Evolutionary conservation across 2,888 invertebrate species (phyloP).

Genomic region (Heliconius sara): DNA sequence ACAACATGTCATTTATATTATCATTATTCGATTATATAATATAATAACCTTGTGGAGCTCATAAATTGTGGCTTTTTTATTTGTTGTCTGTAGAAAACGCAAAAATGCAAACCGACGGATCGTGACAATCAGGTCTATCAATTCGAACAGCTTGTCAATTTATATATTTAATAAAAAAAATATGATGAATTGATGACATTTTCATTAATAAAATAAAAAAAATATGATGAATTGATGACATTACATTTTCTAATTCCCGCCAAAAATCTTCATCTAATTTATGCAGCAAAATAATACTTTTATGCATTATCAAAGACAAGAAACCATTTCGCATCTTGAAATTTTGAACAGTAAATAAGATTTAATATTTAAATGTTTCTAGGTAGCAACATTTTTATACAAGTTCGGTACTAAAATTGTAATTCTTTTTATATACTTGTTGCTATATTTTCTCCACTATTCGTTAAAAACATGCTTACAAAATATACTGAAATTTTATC

Average conservation of each 20-base stretch:
- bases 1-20: neutral
- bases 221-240: neutral
- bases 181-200: neutral
- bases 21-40: no score
- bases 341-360: neutral
- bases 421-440: no score
- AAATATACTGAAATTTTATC: neutral
- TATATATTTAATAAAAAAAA: neutral
- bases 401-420: no score
- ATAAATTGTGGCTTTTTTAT: neutral
- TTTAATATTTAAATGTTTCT: no score
- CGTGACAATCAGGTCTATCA: neutral
- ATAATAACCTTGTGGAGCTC: neutral
- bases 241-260: neutral
- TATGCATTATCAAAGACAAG: neutral
- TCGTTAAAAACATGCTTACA: neutral
- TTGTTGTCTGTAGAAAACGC: neutral
- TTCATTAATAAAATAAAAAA: neutral
- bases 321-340: neutral
- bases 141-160: neutral
- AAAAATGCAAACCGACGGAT: neutral
- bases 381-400: no score
- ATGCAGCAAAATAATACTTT: no score
- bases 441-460: neutral
- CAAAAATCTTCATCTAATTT: neutral